Conservation (phyloP, 2,888 invertebrate species). For the Brenthis hecate region DNA sequence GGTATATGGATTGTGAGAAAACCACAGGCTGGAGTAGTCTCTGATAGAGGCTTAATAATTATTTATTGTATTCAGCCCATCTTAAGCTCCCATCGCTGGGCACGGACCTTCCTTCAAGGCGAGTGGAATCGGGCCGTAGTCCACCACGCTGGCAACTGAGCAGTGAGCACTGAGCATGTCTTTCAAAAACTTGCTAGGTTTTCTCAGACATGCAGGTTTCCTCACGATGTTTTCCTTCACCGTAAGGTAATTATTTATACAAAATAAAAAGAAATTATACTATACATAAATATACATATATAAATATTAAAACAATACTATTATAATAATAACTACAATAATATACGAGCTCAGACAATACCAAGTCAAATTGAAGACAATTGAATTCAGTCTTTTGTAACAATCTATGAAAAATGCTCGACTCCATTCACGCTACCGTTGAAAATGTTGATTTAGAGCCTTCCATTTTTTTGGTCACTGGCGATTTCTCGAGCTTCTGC, state of each 20-base stretch:
- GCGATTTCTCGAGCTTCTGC: conserved; percentile 22
- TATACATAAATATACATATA: no score
- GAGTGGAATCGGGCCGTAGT: no score
- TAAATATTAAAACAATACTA: no score
- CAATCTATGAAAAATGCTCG: conserved; percentile 31
- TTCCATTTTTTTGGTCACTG: conserved; percentile 43
- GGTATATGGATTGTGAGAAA: no score
- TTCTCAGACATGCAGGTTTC: neutral
- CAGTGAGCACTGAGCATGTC: no score
- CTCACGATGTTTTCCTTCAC: neutral
- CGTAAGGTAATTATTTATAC: neutral
- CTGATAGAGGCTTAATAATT: no score
- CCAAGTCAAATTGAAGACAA: conserved; percentile 29
- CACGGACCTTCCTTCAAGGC: no score
- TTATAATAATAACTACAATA: conserved; percentile 3
- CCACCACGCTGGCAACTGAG: no score
- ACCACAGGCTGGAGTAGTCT: no score
- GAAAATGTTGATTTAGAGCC: conserved; percentile 68
- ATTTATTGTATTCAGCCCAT: no score
- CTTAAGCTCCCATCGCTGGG: no score
- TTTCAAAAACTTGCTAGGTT: no score
- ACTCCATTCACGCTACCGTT: conserved; percentile 50
- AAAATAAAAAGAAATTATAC: neutral
- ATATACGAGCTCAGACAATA: conserved; percentile 15
- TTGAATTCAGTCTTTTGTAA: conserved; percentile 36